Evolutionary conservation across 2,888 invertebrate species (phyloP).

Genomic region (Orthosia gothica): DNA sequence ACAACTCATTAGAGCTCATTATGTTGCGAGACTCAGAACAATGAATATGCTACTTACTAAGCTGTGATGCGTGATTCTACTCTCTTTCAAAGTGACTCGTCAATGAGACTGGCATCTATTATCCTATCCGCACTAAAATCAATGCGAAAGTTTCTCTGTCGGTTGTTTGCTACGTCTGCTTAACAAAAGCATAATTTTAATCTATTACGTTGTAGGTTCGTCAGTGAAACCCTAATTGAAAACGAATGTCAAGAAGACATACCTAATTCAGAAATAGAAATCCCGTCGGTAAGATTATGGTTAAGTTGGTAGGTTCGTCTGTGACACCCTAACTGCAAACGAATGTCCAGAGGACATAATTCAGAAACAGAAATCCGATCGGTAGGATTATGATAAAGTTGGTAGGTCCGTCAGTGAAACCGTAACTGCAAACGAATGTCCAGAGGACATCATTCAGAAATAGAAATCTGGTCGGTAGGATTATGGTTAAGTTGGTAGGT

Average conservation of each 20-base stretch:
- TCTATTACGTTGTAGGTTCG: neutral
- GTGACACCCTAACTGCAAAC: too few species aligned
- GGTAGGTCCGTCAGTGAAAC: too few species aligned
- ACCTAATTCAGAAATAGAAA: too few species aligned
- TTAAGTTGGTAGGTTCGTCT: too few species aligned
- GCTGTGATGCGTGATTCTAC: constrained; percentile 37
- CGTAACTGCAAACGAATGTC: neutral
- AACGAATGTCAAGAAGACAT: too few species aligned
- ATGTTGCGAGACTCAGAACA: constrained; percentile 56
- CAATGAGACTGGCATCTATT: constrained; percentile 28
- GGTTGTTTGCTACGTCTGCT: neutral
- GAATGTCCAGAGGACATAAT: too few species aligned
- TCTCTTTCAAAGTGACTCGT: constrained; percentile 45
- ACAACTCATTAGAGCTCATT: constrained; percentile 62
- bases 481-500: too few species aligned
- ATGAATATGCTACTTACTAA: constrained; percentile 44
- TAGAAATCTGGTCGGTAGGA: too few species aligned
- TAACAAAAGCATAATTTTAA: neutral
- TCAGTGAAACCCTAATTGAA: neutral
- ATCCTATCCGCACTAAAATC: constrained; percentile 16
- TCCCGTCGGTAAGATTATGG: too few species aligned
- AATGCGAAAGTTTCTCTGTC: constrained; percentile 12
- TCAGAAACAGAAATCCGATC: too few species aligned
- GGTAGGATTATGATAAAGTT: too few species aligned
- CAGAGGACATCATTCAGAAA: too few species aligned